Base-by-base conservation (phyloP, 2,888 invertebrate species). In the Xiphydria camelus region DNA sequence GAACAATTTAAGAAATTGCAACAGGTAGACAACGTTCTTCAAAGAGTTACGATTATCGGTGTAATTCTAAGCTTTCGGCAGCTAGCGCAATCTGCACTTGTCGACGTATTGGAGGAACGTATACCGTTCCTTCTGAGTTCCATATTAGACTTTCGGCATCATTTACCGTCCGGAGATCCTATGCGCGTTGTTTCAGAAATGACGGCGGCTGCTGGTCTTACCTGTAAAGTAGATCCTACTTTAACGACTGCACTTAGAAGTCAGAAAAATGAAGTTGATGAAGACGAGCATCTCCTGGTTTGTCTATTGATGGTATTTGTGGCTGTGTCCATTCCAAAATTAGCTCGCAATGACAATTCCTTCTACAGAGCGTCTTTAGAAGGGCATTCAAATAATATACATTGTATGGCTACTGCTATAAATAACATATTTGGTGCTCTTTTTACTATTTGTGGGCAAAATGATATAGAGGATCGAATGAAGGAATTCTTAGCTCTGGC, bases 281-380 rank as follows among this genome's bases (percentile, higher is more conserved):
- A 94, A 57, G 95, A 96, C 59, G 95, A 97, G 65, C 96, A 97
- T 77, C 81, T 92, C 20, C 80, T 94, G 23, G 93, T 96, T 1
- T 99, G 99, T 73, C 79, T 99, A 25, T 76, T 99, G 47, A 95
- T 99, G 94, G 99, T 99, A 4, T 99, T 98, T 75, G 93, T 99
- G 0, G 98, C 99, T 0, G 96, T 99, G 10, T 94, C 97, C 0
- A 88, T 99, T 59, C 98, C 98, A 1, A 91, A 94, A 75, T 80
- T 99, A 37, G 96, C 98, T 1, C 84, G 90, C 47, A 90, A 87
- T 62, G 96, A 97, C 48, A 87, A 86, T 41, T 93, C 95, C 0
- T 91, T 93, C 64, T 93, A 92, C 70, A 82, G 91, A 46, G 89
- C 93, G 0, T 89, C 91, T 1, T 78, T 91, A 45, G 89, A 91